Evolutionary conservation across 2,113 vertebrate genomes (phyloP).

Genomic region (Nibea albiflora): DNA sequence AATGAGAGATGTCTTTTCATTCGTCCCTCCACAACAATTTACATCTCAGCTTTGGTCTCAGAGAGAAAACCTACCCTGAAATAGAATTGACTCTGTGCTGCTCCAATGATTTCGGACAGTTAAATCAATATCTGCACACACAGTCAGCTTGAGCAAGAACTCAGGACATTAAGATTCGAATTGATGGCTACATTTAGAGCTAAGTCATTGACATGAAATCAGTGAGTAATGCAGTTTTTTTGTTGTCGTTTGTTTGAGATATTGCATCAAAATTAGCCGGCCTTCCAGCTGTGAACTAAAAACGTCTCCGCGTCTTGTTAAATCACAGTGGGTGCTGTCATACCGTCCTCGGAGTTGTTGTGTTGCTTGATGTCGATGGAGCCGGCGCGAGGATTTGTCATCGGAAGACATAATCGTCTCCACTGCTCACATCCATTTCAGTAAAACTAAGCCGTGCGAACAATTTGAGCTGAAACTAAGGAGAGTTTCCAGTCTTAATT

Average conservation of each 20-base stretch:
- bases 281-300: slow-evolving; percentile 23
- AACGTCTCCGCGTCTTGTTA: slow-evolving; percentile 2
- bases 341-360: neutral
- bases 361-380: slow-evolving; percentile 11
- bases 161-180: neutral
- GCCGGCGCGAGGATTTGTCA: slow-evolving; percentile 29
- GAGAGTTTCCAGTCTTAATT: neutral
- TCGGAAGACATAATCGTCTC: slow-evolving; percentile 12
- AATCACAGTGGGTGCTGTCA: slow-evolving; percentile 24
- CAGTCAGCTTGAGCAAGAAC: neutral
- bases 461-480: neutral
- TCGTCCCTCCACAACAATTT: neutral
- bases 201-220: neutral
- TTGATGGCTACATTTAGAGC: slow-evolving; percentile 2
- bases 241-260: neutral
- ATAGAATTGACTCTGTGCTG: neutral
- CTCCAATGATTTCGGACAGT: neutral
- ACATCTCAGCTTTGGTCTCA: neutral
- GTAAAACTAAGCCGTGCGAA: too few relatives aligned
- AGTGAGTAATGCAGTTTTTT: neutral
- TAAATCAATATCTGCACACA: neutral
- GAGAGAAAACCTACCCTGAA: neutral
- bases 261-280: neutral
- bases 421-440: too few relatives aligned
- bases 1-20: neutral